Percentiles rank a stretch among this genome's conserved stretches.
Evolutionary conservation across 2,797 vertebrate species (phyloP).

Genomic region (Hydrophis major): DNA sequence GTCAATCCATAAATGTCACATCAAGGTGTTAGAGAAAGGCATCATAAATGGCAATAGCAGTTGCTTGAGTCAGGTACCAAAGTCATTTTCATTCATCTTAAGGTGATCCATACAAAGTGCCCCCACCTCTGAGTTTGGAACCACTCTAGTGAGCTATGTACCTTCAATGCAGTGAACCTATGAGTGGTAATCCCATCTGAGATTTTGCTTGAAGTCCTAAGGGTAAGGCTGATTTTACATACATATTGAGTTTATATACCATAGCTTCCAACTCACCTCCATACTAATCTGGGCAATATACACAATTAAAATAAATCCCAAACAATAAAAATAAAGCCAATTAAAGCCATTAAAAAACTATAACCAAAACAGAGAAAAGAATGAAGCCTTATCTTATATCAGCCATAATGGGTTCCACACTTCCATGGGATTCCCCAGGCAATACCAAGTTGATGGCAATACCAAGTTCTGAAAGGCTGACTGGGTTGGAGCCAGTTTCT

Average conservation of each 20-base stretch:
- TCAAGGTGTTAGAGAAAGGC: background rate
- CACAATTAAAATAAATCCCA: background rate
- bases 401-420: background rate
- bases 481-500: background rate
- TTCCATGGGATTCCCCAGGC: background rate
- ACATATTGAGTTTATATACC: background rate
- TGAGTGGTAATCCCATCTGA: background rate
- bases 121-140: background rate
- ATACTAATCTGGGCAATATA: background rate
- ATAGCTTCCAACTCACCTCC: background rate
- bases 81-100: background rate
- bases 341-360: background rate
- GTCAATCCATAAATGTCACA: background rate
- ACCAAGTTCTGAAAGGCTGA: background rate
- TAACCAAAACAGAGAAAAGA: background rate
- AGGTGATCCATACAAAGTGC: background rate
- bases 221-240: background rate
- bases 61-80: background rate
- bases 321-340: background rate
- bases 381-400: background rate
- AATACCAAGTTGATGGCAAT: background rate
- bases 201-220: background rate
- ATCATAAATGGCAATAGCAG: background rate
- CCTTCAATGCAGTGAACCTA: background rate
- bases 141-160: background rate